Evolutionary conservation across 2,113 vertebrate species (phyloP).

Genomic region (Puntigrus tetrazona): DNA sequence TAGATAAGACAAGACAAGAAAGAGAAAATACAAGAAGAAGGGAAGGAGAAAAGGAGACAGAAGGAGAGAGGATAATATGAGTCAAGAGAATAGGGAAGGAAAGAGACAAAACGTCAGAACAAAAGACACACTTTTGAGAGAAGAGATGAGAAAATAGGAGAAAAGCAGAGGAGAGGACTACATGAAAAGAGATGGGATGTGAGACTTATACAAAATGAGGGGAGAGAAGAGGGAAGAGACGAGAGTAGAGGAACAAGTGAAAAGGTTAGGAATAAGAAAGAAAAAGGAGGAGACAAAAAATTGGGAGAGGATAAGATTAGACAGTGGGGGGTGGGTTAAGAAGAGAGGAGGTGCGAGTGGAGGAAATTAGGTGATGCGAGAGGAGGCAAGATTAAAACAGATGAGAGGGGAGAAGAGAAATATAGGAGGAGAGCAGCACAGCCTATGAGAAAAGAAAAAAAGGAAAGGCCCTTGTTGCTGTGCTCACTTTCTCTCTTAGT

Average conservation of each 20-base stretch:
- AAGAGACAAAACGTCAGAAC: too few relatives aligned
- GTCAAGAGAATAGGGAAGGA: neutral
- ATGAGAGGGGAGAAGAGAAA: neutral
- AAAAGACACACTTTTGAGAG: too few relatives aligned
- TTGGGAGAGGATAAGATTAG: neutral
- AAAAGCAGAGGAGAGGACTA: too few relatives aligned
- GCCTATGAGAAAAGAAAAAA: neutral
- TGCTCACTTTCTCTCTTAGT: conserved; percentile 31
- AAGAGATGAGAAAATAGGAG: too few relatives aligned
- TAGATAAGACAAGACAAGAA: too few relatives aligned
- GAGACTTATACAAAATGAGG: too few relatives aligned
- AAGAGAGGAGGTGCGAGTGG: neutral
- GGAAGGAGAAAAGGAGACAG: too few relatives aligned
- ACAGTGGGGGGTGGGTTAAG: too few relatives aligned
- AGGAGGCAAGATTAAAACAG: neutral
- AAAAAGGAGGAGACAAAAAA: neutral
- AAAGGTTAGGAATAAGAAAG: neutral
- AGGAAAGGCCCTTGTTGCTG: conserved; percentile 22
- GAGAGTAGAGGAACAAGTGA: neutral
- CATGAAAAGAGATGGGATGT: neutral
- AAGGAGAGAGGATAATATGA: too few relatives aligned
- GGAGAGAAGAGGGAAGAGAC: neutral
- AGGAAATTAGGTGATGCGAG: neutral
- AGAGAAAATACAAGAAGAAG: too few relatives aligned
- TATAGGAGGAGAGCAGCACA: neutral